Conservation (phyloP, 2,888 invertebrate genomes). For the Lochmaea capreae region DNA sequence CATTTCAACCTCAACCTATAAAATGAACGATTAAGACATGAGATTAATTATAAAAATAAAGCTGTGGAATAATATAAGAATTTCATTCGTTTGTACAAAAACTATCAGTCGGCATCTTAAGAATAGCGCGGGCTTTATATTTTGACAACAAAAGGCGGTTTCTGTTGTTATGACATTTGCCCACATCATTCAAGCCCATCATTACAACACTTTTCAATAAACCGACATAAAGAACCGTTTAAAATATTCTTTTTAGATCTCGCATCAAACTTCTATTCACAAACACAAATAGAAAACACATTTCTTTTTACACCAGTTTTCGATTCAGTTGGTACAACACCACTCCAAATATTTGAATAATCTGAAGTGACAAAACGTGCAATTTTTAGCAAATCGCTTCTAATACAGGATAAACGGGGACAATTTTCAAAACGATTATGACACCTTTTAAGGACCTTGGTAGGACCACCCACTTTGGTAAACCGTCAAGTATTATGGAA, state of each 20-base stretch:
- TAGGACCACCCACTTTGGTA: conserved; percentile 27
- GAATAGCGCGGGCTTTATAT: background rate
- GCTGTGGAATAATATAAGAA: no score
- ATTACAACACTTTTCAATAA: conserved; percentile 20
- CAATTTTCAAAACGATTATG: conserved; percentile 25
- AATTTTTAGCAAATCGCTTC: conserved; percentile 34
- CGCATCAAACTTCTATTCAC: conserved; percentile 10
- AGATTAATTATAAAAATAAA: no score
- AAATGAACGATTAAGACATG: no score
- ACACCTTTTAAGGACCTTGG: conserved; percentile 25
- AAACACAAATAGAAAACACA: conserved; percentile 17
- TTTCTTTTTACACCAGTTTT: conserved; percentile 12
- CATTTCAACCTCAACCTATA: no score
- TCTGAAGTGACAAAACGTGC: conserved; percentile 48
- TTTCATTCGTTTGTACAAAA: background rate
- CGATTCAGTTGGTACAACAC: conserved; percentile 16
- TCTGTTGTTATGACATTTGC: conserved; percentile 15
- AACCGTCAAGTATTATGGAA: conserved; percentile 21
- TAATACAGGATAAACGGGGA: conserved; percentile 29
- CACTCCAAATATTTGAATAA: conserved; percentile 43
- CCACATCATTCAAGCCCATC: conserved; percentile 10
- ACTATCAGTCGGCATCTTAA: background rate
- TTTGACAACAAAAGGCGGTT: conserved; percentile 18
- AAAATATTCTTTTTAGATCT: conserved; percentile 18
- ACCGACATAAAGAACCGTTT: conserved; percentile 16